A percentile compares a stretch with the other conserved stretches of the same genome.
phyloP scores from a whole-genome alignment of 2,797 vertebrate genomes.

The Propithecus perrieri region DNA sequence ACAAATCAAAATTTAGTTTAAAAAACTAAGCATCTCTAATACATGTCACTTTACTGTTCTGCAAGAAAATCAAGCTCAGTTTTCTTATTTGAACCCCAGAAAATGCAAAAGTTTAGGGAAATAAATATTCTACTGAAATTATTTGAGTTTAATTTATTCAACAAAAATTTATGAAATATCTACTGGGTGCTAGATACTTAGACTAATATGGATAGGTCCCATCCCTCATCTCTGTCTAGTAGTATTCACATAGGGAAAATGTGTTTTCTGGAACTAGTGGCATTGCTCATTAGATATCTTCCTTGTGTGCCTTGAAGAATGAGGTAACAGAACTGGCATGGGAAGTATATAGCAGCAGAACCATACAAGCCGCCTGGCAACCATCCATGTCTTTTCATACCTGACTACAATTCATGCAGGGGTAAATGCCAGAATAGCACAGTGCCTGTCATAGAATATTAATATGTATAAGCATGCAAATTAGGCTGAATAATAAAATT shows the following conservation, averaged over 20 bases:
- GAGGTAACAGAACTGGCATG: not conserved
- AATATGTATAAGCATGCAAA: not conserved
- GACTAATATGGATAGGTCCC: not conserved
- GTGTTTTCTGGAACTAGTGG: not conserved
- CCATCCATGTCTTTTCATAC: not conserved
- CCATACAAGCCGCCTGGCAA: not conserved
- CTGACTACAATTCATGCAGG: not conserved
- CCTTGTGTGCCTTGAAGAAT: not conserved
- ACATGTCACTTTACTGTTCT: not conserved
- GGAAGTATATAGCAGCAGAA: not conserved
- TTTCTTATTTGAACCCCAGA: not conserved
- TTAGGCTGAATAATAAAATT: slow-evolving; percentile 13
- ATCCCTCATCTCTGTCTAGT: not conserved
- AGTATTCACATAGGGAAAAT: not conserved
- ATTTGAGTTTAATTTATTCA: not conserved
- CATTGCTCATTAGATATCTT: not conserved
- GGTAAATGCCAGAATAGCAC: not conserved
- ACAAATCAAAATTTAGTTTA: not conserved
- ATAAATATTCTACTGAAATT: not conserved
- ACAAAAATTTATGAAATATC: not conserved
- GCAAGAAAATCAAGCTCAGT: not conserved
- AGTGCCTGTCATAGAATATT: not conserved
- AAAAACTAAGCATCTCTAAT: not conserved
- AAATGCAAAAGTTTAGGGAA: not conserved
- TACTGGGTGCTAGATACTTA: not conserved